Conservation (phyloP, 2,888 invertebrate genomes). For the Athalia rosae region DNA sequence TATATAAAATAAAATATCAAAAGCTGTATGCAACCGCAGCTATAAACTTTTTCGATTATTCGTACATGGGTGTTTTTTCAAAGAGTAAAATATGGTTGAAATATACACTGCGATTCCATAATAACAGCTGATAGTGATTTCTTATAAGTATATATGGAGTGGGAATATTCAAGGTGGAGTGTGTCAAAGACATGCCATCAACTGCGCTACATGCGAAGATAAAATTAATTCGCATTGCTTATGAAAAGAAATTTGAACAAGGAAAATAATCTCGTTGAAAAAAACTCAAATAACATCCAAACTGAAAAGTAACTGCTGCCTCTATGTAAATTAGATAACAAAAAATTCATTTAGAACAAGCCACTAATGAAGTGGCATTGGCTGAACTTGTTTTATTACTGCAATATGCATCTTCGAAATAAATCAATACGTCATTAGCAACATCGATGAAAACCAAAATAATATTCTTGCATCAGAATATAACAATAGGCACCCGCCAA, state of each 20-base stretch:
- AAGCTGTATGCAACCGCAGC: neutral
- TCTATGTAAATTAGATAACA: slow-evolving; percentile 40
- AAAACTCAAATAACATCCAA: slow-evolving; percentile 49
- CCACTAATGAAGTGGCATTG: neutral
- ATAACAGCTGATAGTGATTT: no score
- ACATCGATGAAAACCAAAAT: slow-evolving; percentile 25
- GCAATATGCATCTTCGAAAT: neutral
- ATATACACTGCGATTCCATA: no score
- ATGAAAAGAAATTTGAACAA: slow-evolving; percentile 33
- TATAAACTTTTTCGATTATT: neutral
- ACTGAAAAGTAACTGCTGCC: slow-evolving; percentile 69
- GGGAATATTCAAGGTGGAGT: slow-evolving; percentile 7
- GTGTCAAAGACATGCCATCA: slow-evolving; percentile 52
- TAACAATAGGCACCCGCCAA: slow-evolving; percentile 32
- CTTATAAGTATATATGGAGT: no score
- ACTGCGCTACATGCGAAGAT: slow-evolving; percentile 59
- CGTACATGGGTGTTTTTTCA: neutral
- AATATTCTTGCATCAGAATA: slow-evolving; percentile 33
- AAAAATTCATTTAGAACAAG: slow-evolving; percentile 14
- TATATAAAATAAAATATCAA: neutral
- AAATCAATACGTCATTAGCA: slow-evolving; percentile 15
- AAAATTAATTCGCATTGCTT: slow-evolving; percentile 48
- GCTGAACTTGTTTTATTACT: neutral
- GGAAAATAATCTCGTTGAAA: slow-evolving; percentile 44
- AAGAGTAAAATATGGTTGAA: no score